Evolutionary conservation across 2,113 vertebrate genomes (phyloP).

Genomic region (Tachysurus vachellii): DNA sequence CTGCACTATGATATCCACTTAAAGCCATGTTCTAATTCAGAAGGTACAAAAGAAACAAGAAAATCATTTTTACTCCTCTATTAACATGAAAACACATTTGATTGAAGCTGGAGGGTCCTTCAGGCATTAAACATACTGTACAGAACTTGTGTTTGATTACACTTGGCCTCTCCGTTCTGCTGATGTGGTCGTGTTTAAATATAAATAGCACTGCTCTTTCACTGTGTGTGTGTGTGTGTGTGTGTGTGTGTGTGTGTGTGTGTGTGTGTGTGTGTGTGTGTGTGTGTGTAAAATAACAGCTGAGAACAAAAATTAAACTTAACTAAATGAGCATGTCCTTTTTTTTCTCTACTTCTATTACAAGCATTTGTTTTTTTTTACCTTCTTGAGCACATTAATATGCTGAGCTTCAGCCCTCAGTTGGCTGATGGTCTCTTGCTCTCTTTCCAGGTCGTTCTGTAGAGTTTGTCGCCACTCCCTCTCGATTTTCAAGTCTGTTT

Average conservation of each 20-base stretch:
- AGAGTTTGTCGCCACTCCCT: constrained; percentile 92
- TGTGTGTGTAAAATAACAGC: constrained; percentile 58
- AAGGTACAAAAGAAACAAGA: constrained; percentile 14
- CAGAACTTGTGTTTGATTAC: constrained; percentile 33
- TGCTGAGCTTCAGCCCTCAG: constrained; percentile 84
- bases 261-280: no score
- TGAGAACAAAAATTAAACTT: not conserved
- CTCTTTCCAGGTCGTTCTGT: constrained; percentile 86
- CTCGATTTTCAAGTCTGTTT: constrained; percentile 96
- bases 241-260: no score
- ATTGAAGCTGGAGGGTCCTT: constrained; percentile 40
- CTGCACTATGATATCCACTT: not conserved
- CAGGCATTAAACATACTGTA: constrained; percentile 34
- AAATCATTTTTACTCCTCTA: not conserved
- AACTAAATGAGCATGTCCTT: not conserved
- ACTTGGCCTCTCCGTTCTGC: not conserved
- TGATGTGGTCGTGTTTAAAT: constrained; percentile 8
- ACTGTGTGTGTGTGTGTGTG: no score
- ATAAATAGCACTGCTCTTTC: constrained; percentile 39
- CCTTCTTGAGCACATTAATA: constrained; percentile 87
- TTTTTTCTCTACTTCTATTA: no score
- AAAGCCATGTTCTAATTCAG: not conserved
- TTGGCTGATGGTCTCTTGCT: constrained; percentile 80
- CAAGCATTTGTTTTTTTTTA: constrained; percentile 61
- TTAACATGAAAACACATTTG: constrained; percentile 35